phyloP scores from a whole-genome alignment of 2,113 vertebrate species.

The Lepus europaeus region DNA sequence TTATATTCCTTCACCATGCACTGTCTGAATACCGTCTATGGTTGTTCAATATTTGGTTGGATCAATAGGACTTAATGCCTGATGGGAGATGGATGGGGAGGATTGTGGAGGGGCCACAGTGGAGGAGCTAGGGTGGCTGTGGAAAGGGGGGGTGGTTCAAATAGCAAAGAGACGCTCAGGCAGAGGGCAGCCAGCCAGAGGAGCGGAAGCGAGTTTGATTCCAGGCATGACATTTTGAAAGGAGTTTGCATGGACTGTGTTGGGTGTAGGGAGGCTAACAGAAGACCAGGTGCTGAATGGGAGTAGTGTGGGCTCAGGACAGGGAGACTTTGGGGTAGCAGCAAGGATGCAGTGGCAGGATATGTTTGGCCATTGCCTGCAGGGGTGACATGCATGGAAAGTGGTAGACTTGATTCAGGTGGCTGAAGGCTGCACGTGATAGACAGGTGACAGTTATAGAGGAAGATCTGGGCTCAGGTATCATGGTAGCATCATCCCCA shows the following conservation, averaged over 20 bases:
- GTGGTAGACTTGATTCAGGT: too few relatives aligned
- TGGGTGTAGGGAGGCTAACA: neutral
- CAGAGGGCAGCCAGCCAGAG: slow-evolving; percentile 1
- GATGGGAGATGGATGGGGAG: slow-evolving; percentile 35
- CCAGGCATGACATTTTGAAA: neutral
- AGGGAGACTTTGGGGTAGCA: neutral
- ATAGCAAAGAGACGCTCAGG: slow-evolving; percentile 6
- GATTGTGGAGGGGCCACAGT: slow-evolving; percentile 38
- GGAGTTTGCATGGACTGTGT: slow-evolving; percentile 33
- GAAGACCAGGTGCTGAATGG: neutral
- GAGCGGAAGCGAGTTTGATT: neutral
- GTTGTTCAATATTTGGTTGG: slow-evolving; percentile 73
- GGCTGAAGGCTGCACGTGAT: neutral
- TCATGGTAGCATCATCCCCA: rapidly evolving
- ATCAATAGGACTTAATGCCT: slow-evolving; percentile 73
- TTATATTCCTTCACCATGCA: slow-evolving; percentile 77
- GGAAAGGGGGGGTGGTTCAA: slow-evolving; percentile 30
- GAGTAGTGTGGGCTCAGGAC: neutral
- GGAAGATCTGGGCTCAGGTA: rapidly evolving
- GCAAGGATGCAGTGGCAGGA: neutral
- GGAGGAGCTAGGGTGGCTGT: neutral
- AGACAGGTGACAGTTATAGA: neutral
- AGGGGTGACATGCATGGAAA: neutral
- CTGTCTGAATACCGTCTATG: slow-evolving; percentile 68
- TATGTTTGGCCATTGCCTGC: neutral